Base-by-base conservation (phyloP, 1,140 invertebrate genomes). In the Eueides isabella region DNA sequence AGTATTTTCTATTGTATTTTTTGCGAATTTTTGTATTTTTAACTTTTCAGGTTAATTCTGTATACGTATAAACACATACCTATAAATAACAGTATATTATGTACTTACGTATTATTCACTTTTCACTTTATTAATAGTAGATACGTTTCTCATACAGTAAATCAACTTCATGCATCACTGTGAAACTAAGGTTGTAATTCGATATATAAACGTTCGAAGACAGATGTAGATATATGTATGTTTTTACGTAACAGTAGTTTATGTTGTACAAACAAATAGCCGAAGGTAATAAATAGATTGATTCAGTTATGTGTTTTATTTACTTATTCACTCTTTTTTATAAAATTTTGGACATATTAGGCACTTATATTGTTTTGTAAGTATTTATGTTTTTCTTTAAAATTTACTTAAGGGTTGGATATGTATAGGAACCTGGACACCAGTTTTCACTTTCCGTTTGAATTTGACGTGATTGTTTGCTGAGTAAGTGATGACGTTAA, bases 101-200 rank as follows among this genome's bases (percentile, higher is more conserved):
- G 41, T 44, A 44, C 41, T 44, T 19, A 44, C 5, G 16, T 44
- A 23, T 55, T 55, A 55, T 55, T 55, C 9, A 55, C 9, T 55
- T 55, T 55, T 23, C 48, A 55, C 48, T 55, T 55, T 55, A 55
- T 55, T 55, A 55, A 55, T 55, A 55, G 23, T 55, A 55, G 48
- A 55, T 55, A 55, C 26, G 23, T 55, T 55, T 55, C 48, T 55
- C 48, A 23, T 55, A 55, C 23, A 55, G 23, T 55, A 55, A 71
- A 81, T 71, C 64, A 72, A 84, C 82, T 84, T 87, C 80, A 84
- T 81, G 80, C 76, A 86, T 85, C 81, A 86, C 82, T 87, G 82
- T 86, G 91, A 85, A 92, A 90, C 88, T 90, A 91, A 84, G 91
- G 91, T 92, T 92, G 91, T 92, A 91, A 91, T 82, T 91, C 80